These are phyloP conservation scores for Tiliacea citrago DNA, from an alignment of 2,888 invertebrate genomes.

Conservation along the genomic window DNA sequence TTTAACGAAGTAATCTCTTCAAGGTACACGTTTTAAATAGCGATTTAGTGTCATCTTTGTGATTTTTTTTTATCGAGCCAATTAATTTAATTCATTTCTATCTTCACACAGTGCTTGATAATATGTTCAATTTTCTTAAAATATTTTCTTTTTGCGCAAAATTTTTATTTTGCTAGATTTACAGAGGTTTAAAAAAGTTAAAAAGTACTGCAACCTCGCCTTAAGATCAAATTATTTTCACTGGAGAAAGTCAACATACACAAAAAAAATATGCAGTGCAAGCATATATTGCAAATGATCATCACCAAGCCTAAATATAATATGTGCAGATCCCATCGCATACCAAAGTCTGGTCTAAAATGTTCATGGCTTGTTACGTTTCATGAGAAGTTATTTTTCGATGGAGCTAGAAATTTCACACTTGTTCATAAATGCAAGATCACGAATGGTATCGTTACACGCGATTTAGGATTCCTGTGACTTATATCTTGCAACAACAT, in stretches of 20 bases:
- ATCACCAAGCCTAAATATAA: not conserved
- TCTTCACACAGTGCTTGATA: too few relatives aligned
- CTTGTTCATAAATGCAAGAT: conserved; percentile 40
- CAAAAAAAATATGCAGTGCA: too few relatives aligned
- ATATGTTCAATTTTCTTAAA: too few relatives aligned
- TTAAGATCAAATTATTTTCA: not conserved
- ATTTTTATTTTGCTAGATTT: too few relatives aligned
- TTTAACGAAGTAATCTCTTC: too few relatives aligned
- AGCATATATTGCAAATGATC: not conserved
- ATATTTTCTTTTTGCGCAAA: too few relatives aligned
- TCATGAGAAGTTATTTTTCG: conserved; percentile 42
- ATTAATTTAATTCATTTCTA: too few relatives aligned
- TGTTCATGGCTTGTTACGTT: conserved; percentile 48
- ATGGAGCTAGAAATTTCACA: conserved; percentile 60
- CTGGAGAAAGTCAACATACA: not conserved
- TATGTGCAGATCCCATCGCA: conserved; percentile 12
- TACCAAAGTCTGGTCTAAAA: conserved; percentile 19
- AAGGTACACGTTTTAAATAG: too few relatives aligned
- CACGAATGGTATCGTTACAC: conserved; percentile 54
- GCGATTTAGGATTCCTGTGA: conserved; percentile 56
- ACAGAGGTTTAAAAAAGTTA: too few relatives aligned
- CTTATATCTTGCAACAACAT: conserved; percentile 53
- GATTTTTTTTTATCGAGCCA: too few relatives aligned
- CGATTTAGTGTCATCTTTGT: too few relatives aligned
- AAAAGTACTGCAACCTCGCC: too few relatives aligned